Conservation (phyloP, 2,113 vertebrate species). For the Pristiophorus japonicus region DNA sequence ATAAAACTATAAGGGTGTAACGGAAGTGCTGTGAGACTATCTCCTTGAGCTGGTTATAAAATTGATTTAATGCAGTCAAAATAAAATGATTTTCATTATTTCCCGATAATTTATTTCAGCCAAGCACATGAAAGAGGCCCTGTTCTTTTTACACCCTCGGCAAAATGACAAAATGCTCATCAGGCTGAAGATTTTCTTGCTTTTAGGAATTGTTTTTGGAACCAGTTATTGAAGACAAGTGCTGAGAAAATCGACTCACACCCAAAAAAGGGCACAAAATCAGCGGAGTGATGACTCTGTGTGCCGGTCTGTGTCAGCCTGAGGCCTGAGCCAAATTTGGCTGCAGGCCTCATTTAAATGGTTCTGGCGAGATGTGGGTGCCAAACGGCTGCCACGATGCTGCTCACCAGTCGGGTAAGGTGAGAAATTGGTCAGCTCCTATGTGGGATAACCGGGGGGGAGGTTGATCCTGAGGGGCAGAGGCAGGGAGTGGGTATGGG, state of each 20-base stretch:
- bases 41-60: not conserved
- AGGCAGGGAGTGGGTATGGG: too few relatives aligned
- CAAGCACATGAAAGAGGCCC: not conserved
- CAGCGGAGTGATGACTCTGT: not conserved
- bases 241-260: not conserved
- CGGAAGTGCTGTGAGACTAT: not conserved
- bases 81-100: not conserved
- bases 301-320: too few relatives aligned
- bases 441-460: too few relatives aligned
- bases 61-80: not conserved
- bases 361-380: not conserved
- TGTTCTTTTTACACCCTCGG: not conserved
- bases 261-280: not conserved
- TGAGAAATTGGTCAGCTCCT: not conserved
- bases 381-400: not conserved
- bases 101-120: not conserved
- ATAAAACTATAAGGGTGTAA: not conserved
- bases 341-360: not conserved
- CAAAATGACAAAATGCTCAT: not conserved
- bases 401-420: not conserved
- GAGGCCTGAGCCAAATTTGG: not conserved
- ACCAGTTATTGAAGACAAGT: not conserved
- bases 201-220: not conserved
- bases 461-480: not conserved
- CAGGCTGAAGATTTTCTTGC: not conserved